These are phyloP conservation scores for Malurus melanocephalus DNA, from an alignment of 2,113 vertebrate species.

Conservation along the genomic window DNA sequence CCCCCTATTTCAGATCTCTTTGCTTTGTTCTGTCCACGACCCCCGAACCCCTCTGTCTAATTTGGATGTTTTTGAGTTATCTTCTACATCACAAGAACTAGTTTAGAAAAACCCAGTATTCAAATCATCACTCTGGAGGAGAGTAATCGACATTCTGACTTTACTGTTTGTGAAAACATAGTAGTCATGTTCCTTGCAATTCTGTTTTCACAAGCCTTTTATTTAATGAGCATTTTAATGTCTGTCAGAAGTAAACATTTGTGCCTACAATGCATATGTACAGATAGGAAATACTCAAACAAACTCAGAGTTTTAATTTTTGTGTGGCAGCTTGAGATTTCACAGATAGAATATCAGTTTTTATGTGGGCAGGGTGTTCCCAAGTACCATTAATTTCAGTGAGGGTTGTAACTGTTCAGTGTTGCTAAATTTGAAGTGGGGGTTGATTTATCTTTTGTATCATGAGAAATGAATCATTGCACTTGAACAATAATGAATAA, in stretches of 20 bases:
- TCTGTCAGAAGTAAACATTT: not conserved
- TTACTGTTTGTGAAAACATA: not conserved
- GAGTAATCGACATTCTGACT: not conserved
- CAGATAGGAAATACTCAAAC: not conserved
- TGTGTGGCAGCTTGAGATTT: not conserved
- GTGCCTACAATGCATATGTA: not conserved
- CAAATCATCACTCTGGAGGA: not conserved
- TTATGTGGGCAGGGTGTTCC: not conserved
- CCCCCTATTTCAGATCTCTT: not conserved
- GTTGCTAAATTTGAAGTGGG: not conserved
- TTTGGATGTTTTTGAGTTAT: not conserved
- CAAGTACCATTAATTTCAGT: not conserved
- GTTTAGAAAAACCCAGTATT: not conserved
- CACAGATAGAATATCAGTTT: not conserved
- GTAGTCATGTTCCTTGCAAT: not conserved
- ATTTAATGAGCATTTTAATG: not conserved
- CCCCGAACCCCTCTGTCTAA: rapidly evolving
- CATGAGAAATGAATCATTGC: not conserved
- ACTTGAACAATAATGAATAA: not conserved
- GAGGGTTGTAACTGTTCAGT: not conserved
- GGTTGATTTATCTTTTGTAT: not conserved
- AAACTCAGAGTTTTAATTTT: not conserved
- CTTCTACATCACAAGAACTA: not conserved
- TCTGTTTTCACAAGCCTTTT: not conserved
- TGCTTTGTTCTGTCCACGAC: not conserved